Percentiles rank a stretch among this genome's conserved stretches.
Evolutionary conservation across 2,113 vertebrate species (phyloP).

Genomic region (Tyrannus savana): DNA sequence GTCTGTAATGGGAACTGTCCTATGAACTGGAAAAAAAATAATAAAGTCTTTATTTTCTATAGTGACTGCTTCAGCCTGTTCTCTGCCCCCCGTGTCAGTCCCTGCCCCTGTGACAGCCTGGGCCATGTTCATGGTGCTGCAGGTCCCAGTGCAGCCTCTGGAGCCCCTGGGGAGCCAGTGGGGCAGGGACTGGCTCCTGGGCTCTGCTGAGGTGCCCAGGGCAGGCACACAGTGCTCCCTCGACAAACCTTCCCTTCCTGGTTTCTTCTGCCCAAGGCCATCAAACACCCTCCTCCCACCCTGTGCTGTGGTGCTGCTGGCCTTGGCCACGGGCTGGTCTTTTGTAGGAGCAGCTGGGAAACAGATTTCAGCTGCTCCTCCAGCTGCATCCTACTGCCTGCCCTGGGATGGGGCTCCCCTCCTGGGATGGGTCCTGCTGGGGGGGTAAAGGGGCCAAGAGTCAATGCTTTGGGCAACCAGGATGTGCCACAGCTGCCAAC

Average conservation of each 20-base stretch:
- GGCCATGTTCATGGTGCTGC: neutral
- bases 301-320: neutral
- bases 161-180: neutral
- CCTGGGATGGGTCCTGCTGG: neutral
- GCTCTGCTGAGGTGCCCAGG: neutral
- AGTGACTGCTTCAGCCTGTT: slow-evolving; percentile 55
- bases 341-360: fast-evolving
- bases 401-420: neutral
- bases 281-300: fast-evolving
- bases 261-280: neutral
- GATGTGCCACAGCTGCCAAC: neutral
- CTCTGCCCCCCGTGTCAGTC: neutral
- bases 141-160: neutral
- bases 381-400: neutral
- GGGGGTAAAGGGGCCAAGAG: neutral
- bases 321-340: neutral
- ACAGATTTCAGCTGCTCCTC: neutral
- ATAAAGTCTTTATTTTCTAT: slow-evolving; percentile 83
- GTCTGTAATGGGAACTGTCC: slow-evolving; percentile 74
- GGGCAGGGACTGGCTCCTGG: neutral
- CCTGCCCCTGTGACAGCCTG: neutral
- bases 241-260: too few species aligned
- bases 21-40: slow-evolving; percentile 73
- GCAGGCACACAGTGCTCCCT: fast-evolving
- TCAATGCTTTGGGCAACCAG: neutral